Percentiles rank a stretch among this genome's conserved stretches.
phyloP scores from a whole-genome alignment of 2,113 vertebrate genomes.

The Athene noctua region DNA sequence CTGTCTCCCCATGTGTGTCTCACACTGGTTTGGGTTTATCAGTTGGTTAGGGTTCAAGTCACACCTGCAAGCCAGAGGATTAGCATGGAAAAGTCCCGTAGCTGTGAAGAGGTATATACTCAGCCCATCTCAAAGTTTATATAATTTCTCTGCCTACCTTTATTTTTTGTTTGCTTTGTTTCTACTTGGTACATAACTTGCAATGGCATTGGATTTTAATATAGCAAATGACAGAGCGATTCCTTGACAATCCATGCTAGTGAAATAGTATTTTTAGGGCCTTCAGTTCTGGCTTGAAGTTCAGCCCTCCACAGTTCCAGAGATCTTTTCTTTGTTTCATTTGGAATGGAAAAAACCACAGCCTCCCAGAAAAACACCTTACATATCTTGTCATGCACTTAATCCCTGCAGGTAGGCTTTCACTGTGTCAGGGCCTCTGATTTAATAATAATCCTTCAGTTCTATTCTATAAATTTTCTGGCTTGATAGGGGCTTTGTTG shows the following conservation, averaged over 20 bases:
- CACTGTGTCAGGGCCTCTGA: background rate
- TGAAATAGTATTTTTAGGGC: background rate
- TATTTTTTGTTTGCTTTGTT: background rate
- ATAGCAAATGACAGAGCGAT: background rate
- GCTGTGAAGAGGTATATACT: background rate
- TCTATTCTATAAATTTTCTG: background rate
- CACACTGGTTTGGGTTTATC: background rate
- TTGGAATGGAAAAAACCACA: background rate
- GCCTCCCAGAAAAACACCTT: background rate
- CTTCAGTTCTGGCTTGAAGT: background rate
- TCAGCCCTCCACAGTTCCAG: background rate
- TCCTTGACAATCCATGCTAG: background rate
- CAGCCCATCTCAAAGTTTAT: background rate
- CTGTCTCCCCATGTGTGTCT: background rate
- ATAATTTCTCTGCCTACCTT: background rate
- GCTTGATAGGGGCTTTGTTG: slow-evolving; percentile 14
- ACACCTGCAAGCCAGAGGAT: background rate
- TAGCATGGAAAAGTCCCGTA: background rate
- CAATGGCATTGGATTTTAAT: background rate
- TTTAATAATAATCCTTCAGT: slow-evolving; percentile 15
- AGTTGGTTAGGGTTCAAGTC: background rate
- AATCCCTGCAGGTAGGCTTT: background rate
- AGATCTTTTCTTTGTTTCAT: background rate
- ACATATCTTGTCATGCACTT: background rate
- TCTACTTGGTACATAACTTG: background rate